These are phyloP conservation scores for Tadarida brasiliensis DNA, from an alignment of 2,797 vertebrate species.

Conservation along the genomic window DNA sequence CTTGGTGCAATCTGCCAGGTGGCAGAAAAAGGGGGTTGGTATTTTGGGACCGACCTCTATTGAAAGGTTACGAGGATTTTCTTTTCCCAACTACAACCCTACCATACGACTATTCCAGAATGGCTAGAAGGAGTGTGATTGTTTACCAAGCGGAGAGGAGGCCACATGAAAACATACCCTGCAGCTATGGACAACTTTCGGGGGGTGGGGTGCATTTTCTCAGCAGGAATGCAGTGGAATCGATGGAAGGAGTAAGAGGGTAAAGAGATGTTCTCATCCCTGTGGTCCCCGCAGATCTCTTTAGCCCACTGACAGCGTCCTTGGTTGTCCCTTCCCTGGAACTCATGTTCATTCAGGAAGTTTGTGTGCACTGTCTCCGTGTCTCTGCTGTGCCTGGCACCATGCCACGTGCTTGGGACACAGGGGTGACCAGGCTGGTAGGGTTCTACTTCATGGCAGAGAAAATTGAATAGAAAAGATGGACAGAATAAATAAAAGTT, in stretches of 20 bases:
- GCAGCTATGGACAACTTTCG: background rate
- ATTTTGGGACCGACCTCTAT: background rate
- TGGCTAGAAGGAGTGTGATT: background rate
- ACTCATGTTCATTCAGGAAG: background rate
- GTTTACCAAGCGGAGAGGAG: background rate
- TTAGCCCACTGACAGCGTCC: background rate
- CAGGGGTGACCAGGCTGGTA: background rate
- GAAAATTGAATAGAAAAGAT: background rate
- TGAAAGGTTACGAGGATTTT: background rate
- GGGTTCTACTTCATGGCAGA: background rate
- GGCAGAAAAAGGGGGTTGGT: background rate
- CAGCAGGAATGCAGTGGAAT: background rate
- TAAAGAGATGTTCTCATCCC: background rate
- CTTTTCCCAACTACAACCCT: background rate
- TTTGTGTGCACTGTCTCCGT: background rate
- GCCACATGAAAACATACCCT: background rate
- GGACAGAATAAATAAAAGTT: background rate
- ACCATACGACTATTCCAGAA: background rate
- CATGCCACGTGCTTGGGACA: background rate
- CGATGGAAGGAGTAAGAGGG: background rate
- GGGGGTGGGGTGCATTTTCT: background rate
- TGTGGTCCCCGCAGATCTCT: background rate
- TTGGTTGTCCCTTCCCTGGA: background rate
- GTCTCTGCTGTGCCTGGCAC: background rate
- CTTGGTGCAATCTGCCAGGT: background rate